Percentiles rank a stretch among this genome's conserved stretches.
phyloP scores from a whole-genome alignment of 2,888 invertebrate species.

The Lepidocyrtinus sp. region DNA sequence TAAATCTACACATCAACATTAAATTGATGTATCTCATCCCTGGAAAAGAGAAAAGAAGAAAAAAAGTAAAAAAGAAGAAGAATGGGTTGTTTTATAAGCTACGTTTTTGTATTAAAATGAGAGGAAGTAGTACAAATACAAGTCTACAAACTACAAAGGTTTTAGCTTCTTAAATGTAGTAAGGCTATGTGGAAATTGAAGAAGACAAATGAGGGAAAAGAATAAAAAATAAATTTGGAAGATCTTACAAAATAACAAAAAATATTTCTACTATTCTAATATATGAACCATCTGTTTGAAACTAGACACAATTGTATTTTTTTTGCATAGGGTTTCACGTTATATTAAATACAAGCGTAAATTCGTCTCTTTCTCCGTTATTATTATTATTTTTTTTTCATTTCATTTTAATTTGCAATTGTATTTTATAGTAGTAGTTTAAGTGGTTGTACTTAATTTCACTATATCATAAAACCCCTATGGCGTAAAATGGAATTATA shows the following conservation, averaged over 20 bases:
- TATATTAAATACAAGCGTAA: not conserved
- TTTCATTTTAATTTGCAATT: not conserved
- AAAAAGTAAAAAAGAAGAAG: too few relatives aligned
- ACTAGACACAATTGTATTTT: not conserved
- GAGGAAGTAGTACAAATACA: not conserved
- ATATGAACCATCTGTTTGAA: not conserved
- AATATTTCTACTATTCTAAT: not conserved
- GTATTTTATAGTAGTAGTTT: not conserved
- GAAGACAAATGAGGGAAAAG: not conserved
- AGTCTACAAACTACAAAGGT: not conserved
- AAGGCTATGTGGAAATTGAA: too few relatives aligned
- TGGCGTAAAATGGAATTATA: not conserved
- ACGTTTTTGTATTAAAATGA: too few relatives aligned
- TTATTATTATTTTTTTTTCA: not conserved
- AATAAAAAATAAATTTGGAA: not conserved
- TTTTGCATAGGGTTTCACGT: not conserved
- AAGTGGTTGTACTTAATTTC: not conserved
- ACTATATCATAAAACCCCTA: slow-evolving; percentile 1
- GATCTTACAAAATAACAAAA: not conserved
- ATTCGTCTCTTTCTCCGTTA: not conserved
- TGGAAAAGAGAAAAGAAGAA: too few relatives aligned
- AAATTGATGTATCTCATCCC: too few relatives aligned
- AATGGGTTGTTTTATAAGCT: too few relatives aligned
- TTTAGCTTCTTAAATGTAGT: too few relatives aligned
- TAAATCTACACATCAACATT: too few relatives aligned